Conservation (phyloP, 2,797 vertebrate genomes). For the Cetoscarus ocellatus region DNA sequence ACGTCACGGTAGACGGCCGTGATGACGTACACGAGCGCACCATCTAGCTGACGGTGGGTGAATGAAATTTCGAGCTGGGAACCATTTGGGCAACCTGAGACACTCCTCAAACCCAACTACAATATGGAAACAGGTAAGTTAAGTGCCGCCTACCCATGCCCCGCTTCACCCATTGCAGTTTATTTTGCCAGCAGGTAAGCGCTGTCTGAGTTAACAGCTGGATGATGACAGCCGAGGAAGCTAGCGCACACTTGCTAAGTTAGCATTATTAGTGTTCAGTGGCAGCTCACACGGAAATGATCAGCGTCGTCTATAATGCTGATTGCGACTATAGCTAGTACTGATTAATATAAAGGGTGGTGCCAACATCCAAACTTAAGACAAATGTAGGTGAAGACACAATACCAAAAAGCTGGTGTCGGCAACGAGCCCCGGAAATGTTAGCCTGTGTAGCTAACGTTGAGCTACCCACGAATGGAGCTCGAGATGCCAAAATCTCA, state of each 20-base stretch:
- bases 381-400: too few relatives aligned
- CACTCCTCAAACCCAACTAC: conserved; percentile 32
- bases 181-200: neutral
- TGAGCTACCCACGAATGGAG: conserved; percentile 20
- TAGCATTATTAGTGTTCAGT: conserved; percentile 63
- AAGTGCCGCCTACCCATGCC: neutral
- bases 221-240: conserved; percentile 62
- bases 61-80: conserved; percentile 79
- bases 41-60: conserved; percentile 60
- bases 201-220: conserved; percentile 22
- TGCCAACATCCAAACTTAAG: too few relatives aligned
- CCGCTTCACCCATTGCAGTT: neutral
- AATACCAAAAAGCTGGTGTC: neutral
- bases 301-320: neutral
- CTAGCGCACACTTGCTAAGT: conserved; percentile 60
- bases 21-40: conserved; percentile 58
- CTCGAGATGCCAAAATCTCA: conserved; percentile 33
- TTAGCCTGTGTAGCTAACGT: conserved; percentile 37
- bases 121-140: conserved; percentile 84
- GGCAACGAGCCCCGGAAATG: neutral
- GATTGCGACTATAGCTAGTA: conserved; percentile 2
- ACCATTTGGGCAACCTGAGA: conserved; percentile 59
- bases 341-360: too few relatives aligned
- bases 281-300: conserved; percentile 33
- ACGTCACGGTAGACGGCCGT: conserved; percentile 40